Evolutionary conservation across 2,797 vertebrate species (phyloP).

Genomic region (Alcedo quadribrachys): DNA sequence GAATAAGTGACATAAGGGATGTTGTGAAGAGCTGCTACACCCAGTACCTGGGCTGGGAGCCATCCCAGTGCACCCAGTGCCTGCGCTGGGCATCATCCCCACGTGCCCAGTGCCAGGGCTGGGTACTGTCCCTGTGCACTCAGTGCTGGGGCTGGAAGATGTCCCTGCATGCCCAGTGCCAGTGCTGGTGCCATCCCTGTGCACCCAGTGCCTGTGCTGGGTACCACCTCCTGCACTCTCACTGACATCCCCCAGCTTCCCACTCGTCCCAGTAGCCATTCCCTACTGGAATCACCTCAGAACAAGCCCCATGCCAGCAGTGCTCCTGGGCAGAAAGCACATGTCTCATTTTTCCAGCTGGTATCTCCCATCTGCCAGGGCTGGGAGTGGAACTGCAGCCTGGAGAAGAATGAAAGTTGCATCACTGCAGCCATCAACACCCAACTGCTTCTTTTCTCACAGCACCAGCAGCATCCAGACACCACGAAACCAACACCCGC

Average conservation of each 20-base stretch:
- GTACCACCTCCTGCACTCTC: accelerated
- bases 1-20: background rate
- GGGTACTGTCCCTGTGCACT: too few species aligned
- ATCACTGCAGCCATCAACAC: conserved; percentile 43
- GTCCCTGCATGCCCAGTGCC: too few species aligned
- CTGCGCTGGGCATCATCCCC: too few species aligned
- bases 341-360: background rate
- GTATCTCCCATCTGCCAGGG: conserved; percentile 24
- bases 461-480: background rate
- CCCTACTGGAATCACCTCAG: background rate
- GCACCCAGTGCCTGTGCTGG: background rate
- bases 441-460: background rate
- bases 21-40: background rate
- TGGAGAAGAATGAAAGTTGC: conserved; percentile 39
- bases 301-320: background rate
- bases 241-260: background rate
- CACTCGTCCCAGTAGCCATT: background rate
- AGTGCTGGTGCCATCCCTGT: too few species aligned
- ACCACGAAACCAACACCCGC: background rate
- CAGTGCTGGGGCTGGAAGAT: too few species aligned
- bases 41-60: too few species aligned
- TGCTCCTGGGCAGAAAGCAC: background rate
- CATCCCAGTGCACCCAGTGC: too few species aligned
- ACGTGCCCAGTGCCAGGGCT: background rate
- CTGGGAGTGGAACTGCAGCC: conserved; percentile 26